Conservation (phyloP, 2,888 invertebrate genomes). For the Merodon equestris region DNA sequence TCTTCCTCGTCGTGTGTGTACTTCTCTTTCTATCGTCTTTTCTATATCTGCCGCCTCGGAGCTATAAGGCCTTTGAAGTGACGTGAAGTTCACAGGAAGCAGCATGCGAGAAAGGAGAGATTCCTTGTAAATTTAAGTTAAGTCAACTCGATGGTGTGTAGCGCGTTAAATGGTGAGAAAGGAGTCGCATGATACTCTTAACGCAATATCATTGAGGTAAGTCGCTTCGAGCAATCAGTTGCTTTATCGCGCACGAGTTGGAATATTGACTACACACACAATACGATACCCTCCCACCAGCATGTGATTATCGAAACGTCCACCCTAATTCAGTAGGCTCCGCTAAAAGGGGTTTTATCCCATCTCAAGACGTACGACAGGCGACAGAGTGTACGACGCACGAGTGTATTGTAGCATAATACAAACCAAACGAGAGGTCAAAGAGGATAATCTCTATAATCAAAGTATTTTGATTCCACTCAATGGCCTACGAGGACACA, state of each 20-base stretch:
- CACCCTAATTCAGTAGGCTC: neutral
- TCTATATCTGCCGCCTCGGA: no score
- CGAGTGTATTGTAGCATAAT: no score
- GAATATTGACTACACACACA: neutral
- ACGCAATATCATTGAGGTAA: no score
- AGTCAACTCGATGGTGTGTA: constrained; percentile 24
- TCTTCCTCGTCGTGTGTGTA: constrained; percentile 1
- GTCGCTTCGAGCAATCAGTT: no score
- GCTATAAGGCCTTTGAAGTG: constrained; percentile 39
- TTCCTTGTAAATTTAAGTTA: constrained; percentile 35
- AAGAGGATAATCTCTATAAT: constrained; percentile 32
- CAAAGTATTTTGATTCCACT: constrained; percentile 9
- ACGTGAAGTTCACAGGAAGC: constrained; percentile 13
- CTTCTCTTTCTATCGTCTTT: neutral
- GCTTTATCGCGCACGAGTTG: no score
- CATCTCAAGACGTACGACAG: no score
- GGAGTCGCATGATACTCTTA: neutral
- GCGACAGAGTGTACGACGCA: no score
- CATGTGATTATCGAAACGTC: constrained; percentile 37
- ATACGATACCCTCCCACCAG: neutral
- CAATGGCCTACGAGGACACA: no score
- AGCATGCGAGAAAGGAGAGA: constrained; percentile 9
- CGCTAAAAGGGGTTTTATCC: no score
- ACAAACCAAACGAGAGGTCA: no score
- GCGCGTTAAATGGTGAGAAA: constrained; percentile 48